Evolutionary conservation across 2,888 invertebrate species (phyloP).

Genomic region (Drosophila emarginata): DNA sequence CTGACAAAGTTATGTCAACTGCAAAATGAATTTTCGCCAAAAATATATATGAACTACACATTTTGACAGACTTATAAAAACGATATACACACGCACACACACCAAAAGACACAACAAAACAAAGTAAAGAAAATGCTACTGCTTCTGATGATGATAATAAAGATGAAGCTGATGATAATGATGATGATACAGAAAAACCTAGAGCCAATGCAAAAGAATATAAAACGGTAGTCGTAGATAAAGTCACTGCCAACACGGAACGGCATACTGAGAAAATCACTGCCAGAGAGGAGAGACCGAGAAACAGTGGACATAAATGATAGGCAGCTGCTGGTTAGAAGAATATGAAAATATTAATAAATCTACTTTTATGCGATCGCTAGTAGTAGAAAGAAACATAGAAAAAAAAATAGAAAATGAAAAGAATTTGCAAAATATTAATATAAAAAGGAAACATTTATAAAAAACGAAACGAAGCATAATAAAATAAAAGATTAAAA

Average conservation of each 20-base stretch:
- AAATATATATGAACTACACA: constrained; percentile 70
- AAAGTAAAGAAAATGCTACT: constrained; percentile 45
- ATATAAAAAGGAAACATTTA: background rate
- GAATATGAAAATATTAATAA: background rate
- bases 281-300: constrained; percentile 18
- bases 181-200: constrained; percentile 44
- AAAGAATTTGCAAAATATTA: too few species aligned
- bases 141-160: constrained; percentile 24
- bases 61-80: constrained; percentile 75
- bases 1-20: constrained; percentile 77
- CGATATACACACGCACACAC: constrained; percentile 47
- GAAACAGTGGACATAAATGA: background rate
- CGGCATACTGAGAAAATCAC: constrained; percentile 34
- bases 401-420: too few species aligned
- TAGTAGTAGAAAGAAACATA: background rate
- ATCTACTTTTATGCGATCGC: background rate
- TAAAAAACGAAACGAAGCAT: background rate
- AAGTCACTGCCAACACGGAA: constrained; percentile 50
- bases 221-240: constrained; percentile 64
- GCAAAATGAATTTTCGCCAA: constrained; percentile 75
- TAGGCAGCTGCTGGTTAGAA: background rate
- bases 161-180: constrained; percentile 30
- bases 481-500: too few species aligned
- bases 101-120: constrained; percentile 32
- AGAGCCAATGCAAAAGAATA: constrained; percentile 42